Base-by-base conservation (phyloP, 2,797 vertebrate species). In the Eulemur rubriventer region DNA sequence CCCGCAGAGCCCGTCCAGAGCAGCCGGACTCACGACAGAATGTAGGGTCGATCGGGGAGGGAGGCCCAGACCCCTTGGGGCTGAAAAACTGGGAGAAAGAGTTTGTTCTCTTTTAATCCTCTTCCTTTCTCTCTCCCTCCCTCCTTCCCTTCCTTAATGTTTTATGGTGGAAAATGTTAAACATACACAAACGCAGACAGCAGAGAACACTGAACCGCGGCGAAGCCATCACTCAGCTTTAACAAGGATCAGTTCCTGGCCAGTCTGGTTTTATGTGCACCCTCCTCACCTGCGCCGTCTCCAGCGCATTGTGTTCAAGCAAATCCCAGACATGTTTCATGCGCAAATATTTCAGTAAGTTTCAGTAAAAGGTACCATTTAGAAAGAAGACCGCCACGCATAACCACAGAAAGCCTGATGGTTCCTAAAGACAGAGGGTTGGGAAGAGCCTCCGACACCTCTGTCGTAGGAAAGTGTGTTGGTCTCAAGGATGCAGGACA, bases 1-100 rank as follows among this genome's bases (percentile, higher is more conserved):
- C 38, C 46, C 7, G 0, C 0, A 18, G 18, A 4, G 22, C n/a
- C 20, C 0, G 1, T 46, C 6, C 3, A 1, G 50, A 52, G 59
- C 28, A 4, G 35, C 63, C 33, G 57, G 88, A 55, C 14, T 17
- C n/a, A 7, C 1, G 4, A 50, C 1, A 43, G 16, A 16, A 11
- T 9, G 22, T 2, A 33, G 35, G 57, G 24, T 3, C 63, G 7
- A 13, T 24, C 35, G 18, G 78, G 76, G 3, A 82, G 18, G 43
- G 59, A 52, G 46, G 28, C 69, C 35, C 43, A 73, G 67, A 55
- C 28, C 65, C 30, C 2, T 10, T 17, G 10, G 38, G 81, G 63
- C 33, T 92, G 11, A 33, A 82, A 41, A 69, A 50, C 41, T 8
- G 6, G 4, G 24, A 61, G 33, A 17, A 4, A 95, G 61, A 67